Evolutionary conservation across 2,113 vertebrate species (phyloP).

Genomic region (Corythaeola cristata): DNA sequence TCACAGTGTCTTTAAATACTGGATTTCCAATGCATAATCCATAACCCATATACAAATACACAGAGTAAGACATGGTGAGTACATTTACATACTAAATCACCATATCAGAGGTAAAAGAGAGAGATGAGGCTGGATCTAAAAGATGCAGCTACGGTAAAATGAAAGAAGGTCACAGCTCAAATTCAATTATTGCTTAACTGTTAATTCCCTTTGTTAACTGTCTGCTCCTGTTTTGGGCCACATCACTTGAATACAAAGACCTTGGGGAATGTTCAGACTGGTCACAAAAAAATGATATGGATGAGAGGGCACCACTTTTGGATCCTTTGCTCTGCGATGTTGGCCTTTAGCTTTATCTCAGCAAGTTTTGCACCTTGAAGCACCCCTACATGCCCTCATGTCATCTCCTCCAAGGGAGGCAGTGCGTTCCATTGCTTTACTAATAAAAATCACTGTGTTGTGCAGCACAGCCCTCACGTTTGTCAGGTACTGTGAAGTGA

Average conservation of each 20-base stretch:
- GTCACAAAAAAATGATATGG: neutral
- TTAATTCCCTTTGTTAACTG: neutral
- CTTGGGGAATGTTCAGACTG: neutral
- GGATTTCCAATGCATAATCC: neutral
- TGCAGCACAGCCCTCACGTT: neutral
- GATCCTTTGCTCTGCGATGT: fast-evolving
- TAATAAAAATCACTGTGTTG: neutral
- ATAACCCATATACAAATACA: neutral
- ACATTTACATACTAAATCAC: neutral
- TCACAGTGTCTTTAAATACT: neutral
- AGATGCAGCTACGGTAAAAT: neutral
- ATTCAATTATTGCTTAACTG: neutral
- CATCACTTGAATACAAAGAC: neutral
- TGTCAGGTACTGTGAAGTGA: neutral
- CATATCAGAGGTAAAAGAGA: neutral
- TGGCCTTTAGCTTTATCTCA: neutral
- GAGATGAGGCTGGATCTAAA: neutral
- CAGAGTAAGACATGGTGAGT: neutral
- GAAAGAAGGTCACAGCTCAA: neutral
- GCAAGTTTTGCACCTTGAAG: neutral
- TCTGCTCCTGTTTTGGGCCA: neutral
- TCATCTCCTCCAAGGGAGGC: neutral
- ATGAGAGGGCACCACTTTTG: neutral
- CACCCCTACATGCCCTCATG: neutral
- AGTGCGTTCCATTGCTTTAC: neutral